Evolutionary conservation across 2,888 invertebrate species (phyloP).

Genomic region (Platycnemis pennipes): DNA sequence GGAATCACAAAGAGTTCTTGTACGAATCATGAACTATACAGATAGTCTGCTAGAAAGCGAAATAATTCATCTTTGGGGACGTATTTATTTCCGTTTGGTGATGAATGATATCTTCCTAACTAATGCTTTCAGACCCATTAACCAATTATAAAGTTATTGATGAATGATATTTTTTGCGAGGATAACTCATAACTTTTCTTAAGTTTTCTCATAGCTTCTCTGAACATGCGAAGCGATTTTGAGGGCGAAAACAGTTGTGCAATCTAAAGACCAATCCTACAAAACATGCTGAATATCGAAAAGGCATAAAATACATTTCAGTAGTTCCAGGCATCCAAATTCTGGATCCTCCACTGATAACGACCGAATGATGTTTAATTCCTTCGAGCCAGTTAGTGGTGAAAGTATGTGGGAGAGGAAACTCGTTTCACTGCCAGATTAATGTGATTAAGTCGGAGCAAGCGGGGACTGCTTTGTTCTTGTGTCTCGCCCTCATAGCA

Average conservation of each 20-base stretch:
- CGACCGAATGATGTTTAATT: background rate
- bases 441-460: background rate
- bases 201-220: background rate
- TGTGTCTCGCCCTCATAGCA: background rate
- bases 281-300: background rate
- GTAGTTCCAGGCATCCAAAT: background rate
- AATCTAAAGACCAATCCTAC: background rate
- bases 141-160: no score
- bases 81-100: no score
- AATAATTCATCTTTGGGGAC: no score
- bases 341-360: background rate
- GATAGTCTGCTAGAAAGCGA: no score
- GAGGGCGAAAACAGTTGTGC: no score
- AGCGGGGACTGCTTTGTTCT: background rate
- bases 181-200: background rate
- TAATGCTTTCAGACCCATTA: no score
- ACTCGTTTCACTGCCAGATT: background rate
- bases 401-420: conserved; percentile 22
- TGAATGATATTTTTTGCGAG: background rate
- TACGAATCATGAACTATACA: no score
- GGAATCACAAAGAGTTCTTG: no score
- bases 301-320: background rate
- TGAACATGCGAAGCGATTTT: background rate
- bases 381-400: background rate
- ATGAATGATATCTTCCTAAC: no score